Evolutionary conservation across 2,888 invertebrate species (phyloP).

Genomic region (Chrysotoxum bicinctum): DNA sequence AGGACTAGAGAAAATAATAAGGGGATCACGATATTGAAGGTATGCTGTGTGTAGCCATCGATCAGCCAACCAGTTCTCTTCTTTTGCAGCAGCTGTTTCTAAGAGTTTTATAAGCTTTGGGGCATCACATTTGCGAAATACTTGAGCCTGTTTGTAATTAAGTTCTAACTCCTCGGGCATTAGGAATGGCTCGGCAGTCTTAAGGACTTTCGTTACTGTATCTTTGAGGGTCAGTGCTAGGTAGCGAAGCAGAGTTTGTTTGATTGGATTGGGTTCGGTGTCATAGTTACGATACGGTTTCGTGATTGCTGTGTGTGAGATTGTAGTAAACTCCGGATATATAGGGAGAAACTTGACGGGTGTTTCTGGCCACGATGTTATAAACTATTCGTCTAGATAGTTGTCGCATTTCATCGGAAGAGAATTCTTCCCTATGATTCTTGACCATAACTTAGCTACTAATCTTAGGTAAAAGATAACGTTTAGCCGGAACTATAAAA

Average conservation of each 20-base stretch:
- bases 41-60: constrained; percentile 96
- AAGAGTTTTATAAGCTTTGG: constrained; percentile 84
- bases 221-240: constrained; percentile 91
- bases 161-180: constrained; percentile 86
- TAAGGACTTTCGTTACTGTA: constrained; percentile 89
- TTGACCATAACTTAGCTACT: constrained; percentile 45
- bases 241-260: constrained; percentile 86
- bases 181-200: constrained; percentile 90
- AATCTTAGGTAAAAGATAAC: constrained; percentile 5
- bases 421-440: constrained; percentile 36
- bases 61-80: constrained; percentile 92
- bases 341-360: constrained; percentile 21
- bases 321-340: constrained; percentile 4
- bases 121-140: constrained; percentile 77
- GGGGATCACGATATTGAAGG: constrained; percentile 91
- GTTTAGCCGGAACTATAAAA: neutral
- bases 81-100: constrained; percentile 85
- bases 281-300: constrained; percentile 15
- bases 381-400: constrained; percentile 25
- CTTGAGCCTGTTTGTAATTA: constrained; percentile 85
- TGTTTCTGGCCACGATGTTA: constrained; percentile 60
- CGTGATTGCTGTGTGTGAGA: constrained; percentile 1
- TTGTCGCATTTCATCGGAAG: constrained; percentile 32
- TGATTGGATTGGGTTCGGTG: constrained; percentile 32
- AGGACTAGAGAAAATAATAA: constrained; percentile 93